A percentile compares a stretch with the other conserved stretches of the same genome.
Evolutionary conservation across 2,888 invertebrate species (phyloP).

Genomic region (Cataglyphis livida): DNA sequence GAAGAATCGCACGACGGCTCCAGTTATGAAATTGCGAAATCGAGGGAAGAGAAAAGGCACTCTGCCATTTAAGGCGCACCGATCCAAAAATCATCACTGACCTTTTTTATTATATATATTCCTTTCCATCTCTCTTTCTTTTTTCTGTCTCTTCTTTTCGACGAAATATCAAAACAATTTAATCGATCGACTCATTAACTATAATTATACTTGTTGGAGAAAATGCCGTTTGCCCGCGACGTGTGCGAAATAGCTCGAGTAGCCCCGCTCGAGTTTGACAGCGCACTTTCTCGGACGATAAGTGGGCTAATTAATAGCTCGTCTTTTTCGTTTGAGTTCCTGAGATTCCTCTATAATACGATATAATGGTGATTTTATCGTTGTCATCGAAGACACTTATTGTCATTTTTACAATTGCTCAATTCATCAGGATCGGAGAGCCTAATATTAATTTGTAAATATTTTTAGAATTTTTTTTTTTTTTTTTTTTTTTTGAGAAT

Average conservation of each 20-base stretch:
- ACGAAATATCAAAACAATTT: slow-evolving; percentile 54
- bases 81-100: slow-evolving; percentile 49
- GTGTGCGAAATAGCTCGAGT: neutral
- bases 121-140: slow-evolving; percentile 36
- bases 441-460: neutral
- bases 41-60: slow-evolving; percentile 65
- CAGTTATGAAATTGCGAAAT: slow-evolving; percentile 67
- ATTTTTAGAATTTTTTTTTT: neutral
- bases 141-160: slow-evolving; percentile 20
- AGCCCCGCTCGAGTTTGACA: slow-evolving; percentile 23
- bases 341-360: slow-evolving; percentile 51
- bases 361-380: slow-evolving; percentile 47
- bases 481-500: neutral
- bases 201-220: slow-evolving; percentile 44
- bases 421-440: slow-evolving; percentile 10
- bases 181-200: slow-evolving; percentile 44
- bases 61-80: slow-evolving; percentile 71
- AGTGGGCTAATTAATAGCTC: slow-evolving; percentile 50
- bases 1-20: slow-evolving; percentile 26
- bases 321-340: slow-evolving; percentile 49
- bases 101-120: slow-evolving; percentile 30
- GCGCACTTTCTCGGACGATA: slow-evolving; percentile 51
- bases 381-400: slow-evolving; percentile 32
- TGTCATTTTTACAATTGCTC: slow-evolving; percentile 46
- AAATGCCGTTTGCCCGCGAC: slow-evolving; percentile 26